phyloP scores from a whole-genome alignment of 2,113 vertebrate genomes.

The Tauraco erythrolophus region DNA sequence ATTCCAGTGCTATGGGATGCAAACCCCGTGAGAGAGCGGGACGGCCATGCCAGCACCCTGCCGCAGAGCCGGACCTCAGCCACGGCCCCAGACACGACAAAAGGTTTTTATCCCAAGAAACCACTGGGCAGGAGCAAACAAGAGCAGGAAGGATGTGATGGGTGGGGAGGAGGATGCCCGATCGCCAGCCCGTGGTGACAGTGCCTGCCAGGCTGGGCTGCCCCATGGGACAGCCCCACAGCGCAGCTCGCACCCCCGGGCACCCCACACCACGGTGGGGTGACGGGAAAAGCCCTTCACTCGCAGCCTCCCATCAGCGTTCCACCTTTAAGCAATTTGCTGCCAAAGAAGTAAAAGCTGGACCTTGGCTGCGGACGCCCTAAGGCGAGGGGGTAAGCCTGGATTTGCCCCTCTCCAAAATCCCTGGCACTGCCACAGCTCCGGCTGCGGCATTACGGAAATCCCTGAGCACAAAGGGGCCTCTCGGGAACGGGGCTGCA shows the following conservation, averaged over 20 bases:
- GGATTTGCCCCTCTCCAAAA: background rate
- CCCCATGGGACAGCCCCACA: fast-evolving
- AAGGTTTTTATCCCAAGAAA: background rate
- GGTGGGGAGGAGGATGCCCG: background rate
- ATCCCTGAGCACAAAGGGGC: slow-evolving; percentile 5
- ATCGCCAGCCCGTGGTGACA: background rate
- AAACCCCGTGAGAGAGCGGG: fast-evolving
- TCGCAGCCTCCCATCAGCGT: fast-evolving
- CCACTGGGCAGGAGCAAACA: background rate
- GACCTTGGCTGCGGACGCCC: background rate
- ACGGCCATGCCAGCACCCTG: background rate
- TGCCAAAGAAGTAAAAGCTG: background rate
- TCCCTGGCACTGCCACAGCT: fast-evolving
- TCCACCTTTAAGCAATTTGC: background rate
- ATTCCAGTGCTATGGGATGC: background rate
- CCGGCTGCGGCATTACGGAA: fast-evolving
- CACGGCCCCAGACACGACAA: background rate
- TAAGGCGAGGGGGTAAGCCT: background rate
- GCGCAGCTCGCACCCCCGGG: background rate
- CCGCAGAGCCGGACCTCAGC: fast-evolving
- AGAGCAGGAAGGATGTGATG: slow-evolving; percentile 25
- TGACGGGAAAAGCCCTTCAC: background rate
- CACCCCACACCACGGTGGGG: fast-evolving
- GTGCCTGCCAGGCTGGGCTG: background rate
- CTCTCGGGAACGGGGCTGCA: background rate